Evolutionary conservation across 2,797 vertebrate genomes (phyloP), one percentile per base, ranked within the genome.

Genomic region (Gallirallus australis): DNA sequence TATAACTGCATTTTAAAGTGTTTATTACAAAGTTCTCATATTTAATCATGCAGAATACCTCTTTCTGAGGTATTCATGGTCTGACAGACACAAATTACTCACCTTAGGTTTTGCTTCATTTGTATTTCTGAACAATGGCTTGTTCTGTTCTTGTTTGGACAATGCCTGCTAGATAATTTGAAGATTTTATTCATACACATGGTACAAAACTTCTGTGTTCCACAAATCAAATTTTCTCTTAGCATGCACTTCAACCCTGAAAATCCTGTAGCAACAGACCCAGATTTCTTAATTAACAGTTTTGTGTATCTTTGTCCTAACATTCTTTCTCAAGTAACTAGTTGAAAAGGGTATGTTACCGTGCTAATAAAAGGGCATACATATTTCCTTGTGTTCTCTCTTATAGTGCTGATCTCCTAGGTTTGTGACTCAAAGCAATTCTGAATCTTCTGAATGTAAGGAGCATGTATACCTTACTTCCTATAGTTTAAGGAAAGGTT

Each of bases 401-500:
- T 31, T 66, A 40, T 8, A 78, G 15, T 50, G 25, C 19, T 77
- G 69, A 54, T 87, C 21, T 76, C 15, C 61, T 50, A n/a, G 19
- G 7, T 21, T 80, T 83, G 31, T 79, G 53, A 7, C 45, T 88
- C 72, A 77, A 85, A 85, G 35, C 72, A 78, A 93, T 72, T 10
- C 11, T 76, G 16, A 89, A 42, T n/a, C 4, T 88, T 86, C 54
- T 80, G 42, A 45, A 45, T 45, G 63, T 65, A 40, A 42, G 39
- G 24, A 48, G 11, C 65, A 83, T 9, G 2, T 14, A 72, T 65
- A 56, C 35, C 37, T 92, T 90, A 50, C 88, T 95, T 95, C 64
- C 53, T 87, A 68, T 82, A 68, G 12, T 95, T 96, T 95, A 96
- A 91, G 64, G 89, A 94, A 54, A 54, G 2, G 61, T 66, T 94